Percentiles rank a stretch among this genome's conserved stretches.
Evolutionary conservation across 2,888 invertebrate genomes (phyloP).

Genomic region (Stegophylla sp.): DNA sequence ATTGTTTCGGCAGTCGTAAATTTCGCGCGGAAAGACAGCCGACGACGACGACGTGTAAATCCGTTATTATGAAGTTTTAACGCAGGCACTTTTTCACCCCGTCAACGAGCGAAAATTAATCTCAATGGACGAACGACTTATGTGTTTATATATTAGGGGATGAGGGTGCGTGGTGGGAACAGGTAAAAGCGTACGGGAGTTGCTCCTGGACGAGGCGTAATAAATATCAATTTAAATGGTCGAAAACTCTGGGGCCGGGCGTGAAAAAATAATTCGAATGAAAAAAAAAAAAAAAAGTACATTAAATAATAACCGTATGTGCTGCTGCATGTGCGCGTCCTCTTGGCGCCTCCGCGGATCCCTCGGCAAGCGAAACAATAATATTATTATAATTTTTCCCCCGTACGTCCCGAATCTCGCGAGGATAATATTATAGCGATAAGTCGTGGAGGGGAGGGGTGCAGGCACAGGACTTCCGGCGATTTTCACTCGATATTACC

Average conservation of each 20-base stretch:
- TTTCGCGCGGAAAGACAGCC: conserved; percentile 11
- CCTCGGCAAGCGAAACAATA: conserved; percentile 2
- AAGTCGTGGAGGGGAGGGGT: too few relatives aligned
- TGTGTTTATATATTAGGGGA: background rate
- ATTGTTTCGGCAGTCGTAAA: conserved; percentile 14
- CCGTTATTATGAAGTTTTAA: conserved; percentile 56
- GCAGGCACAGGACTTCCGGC: background rate
- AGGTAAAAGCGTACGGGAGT: background rate
- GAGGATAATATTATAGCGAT: background rate
- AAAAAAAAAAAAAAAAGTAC: too few relatives aligned
- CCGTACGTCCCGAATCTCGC: background rate
- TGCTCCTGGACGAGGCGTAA: background rate
- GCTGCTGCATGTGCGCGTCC: too few relatives aligned
- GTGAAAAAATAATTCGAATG: conserved; percentile 9
- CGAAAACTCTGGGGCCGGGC: conserved; percentile 17
- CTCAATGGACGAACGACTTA: conserved; percentile 22
- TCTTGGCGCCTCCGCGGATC: too few relatives aligned
- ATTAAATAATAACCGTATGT: too few relatives aligned
- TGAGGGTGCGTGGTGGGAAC: background rate
- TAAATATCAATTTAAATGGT: conserved; percentile 57
- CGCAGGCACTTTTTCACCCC: conserved; percentile 37
- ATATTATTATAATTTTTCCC: conserved; percentile 1
- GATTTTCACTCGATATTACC: background rate
- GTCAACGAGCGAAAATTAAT: conserved; percentile 46
- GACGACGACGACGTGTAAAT: conserved; percentile 25